These are phyloP conservation scores for Ylistrum balloti DNA, from an alignment of 1,140 invertebrate species.

Conservation along the genomic window DNA sequence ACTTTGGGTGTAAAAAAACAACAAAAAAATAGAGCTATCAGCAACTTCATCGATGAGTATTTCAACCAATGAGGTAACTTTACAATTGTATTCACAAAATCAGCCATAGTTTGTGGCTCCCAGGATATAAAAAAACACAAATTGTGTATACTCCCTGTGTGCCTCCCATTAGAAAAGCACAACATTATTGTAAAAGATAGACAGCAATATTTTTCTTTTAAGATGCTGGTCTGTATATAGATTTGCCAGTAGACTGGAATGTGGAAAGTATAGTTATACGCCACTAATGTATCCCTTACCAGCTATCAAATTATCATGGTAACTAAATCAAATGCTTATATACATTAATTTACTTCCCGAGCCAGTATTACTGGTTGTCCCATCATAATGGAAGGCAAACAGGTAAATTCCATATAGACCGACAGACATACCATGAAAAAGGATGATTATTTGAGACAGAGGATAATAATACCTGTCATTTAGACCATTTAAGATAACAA, in stretches of 20 bases:
- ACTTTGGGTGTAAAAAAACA: conserved; percentile 8
- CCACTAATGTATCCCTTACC: not conserved
- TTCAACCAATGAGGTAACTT: not conserved
- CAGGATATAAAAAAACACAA: not conserved
- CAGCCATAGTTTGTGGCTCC: conserved; percentile 8
- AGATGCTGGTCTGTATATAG: not conserved
- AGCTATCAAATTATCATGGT: not conserved
- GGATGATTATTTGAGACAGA: not conserved
- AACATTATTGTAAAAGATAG: not conserved
- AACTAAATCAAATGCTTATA: not conserved
- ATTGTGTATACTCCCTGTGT: conserved; percentile 4
- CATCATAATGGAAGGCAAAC: not conserved
- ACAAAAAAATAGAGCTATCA: not conserved
- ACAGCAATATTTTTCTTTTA: not conserved
- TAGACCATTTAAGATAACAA: not conserved
- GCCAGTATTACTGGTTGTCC: not conserved
- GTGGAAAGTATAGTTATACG: not conserved
- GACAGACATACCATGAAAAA: not conserved
- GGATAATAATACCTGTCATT: not conserved
- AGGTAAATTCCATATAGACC: not conserved
- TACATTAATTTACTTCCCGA: not conserved
- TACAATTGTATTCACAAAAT: not conserved
- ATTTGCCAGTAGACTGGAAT: not conserved
- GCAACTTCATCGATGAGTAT: conserved; percentile 18
- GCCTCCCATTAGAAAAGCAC: not conserved